A percentile compares a stretch with the other conserved stretches of the same genome.
Conservation (phyloP, 1,140 invertebrate genomes). For the Cotesia vestalis region DNA sequence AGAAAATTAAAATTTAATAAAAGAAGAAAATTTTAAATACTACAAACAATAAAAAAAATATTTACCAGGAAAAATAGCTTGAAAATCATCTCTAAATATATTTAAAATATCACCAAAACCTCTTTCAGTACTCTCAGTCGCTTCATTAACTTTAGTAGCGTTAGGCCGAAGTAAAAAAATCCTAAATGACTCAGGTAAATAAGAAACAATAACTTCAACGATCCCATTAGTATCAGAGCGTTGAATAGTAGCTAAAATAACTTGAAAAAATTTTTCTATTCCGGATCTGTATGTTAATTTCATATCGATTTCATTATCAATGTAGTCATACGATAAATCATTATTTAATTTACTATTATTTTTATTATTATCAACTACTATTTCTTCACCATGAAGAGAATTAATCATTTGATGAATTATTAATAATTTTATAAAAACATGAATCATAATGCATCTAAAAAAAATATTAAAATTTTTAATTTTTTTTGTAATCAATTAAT, state of each 20-base stretch:
- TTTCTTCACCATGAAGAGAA: background rate
- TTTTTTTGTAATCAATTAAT: too few relatives aligned
- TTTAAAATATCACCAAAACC: slow-evolving; percentile 61
- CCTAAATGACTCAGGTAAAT: background rate
- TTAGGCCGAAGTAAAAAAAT: background rate
- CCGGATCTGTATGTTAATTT: slow-evolving; percentile 21
- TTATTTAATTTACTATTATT: background rate
- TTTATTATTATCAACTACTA: background rate
- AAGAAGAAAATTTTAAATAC: background rate
- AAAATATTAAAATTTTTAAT: too few relatives aligned
- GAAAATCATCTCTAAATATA: slow-evolving; percentile 63
- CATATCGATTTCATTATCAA: slow-evolving; percentile 28
- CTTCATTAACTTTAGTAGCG: slow-evolving; percentile 15
- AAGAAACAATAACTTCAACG: background rate
- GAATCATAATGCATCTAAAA: too few relatives aligned
- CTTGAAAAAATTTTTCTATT: slow-evolving; percentile 27
- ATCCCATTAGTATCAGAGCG: background rate
- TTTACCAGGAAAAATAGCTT: slow-evolving; percentile 67
- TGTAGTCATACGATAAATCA: slow-evolving; percentile 13
- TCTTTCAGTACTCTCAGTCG: slow-evolving; percentile 50
- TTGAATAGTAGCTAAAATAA: background rate
- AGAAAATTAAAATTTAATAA: too few relatives aligned
- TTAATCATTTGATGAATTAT: background rate
- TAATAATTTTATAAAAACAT: too few relatives aligned
- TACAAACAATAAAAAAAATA: slow-evolving; percentile 7